Conservation (phyloP, 2,888 invertebrate genomes). For the Automeris io region DNA sequence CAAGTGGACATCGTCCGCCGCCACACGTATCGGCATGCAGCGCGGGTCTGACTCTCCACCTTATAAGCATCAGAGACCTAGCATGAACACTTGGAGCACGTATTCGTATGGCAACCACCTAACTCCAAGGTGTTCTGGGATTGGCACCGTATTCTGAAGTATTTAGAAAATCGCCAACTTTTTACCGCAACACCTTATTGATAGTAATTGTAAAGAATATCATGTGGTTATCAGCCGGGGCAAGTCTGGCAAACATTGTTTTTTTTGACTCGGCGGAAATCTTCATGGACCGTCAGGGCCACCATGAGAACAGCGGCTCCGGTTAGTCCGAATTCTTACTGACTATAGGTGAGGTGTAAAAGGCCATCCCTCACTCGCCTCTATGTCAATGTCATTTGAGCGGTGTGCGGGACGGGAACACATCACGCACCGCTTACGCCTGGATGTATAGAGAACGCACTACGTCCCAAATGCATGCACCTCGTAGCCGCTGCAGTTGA, state of each 20-base stretch:
- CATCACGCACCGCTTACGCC: not conserved
- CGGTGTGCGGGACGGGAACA: too few species aligned
- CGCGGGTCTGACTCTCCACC: slow-evolving; percentile 16
- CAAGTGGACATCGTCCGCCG: slow-evolving; percentile 31
- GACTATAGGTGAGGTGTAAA: too few species aligned
- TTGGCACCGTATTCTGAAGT: not conserved
- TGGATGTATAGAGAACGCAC: not conserved
- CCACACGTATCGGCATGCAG: slow-evolving; percentile 32
- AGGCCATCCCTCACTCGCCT: too few species aligned
- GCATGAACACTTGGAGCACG: too few species aligned
- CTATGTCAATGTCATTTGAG: too few species aligned
- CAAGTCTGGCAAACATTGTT: too few species aligned
- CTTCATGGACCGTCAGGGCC: too few species aligned
- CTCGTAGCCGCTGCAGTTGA: not conserved
- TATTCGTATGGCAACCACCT: too few species aligned
- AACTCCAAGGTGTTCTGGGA: not conserved
- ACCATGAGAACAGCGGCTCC: too few species aligned
- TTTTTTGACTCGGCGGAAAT: too few species aligned
- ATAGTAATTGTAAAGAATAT: not conserved
- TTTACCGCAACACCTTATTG: not conserved
- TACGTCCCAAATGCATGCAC: not conserved
- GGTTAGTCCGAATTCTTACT: too few species aligned
- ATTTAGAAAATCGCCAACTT: not conserved
- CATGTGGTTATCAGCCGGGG: not conserved
- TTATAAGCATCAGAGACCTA: not conserved